phyloP scores from a whole-genome alignment of 1,140 invertebrate species.

The Cryptotermes secundus region DNA sequence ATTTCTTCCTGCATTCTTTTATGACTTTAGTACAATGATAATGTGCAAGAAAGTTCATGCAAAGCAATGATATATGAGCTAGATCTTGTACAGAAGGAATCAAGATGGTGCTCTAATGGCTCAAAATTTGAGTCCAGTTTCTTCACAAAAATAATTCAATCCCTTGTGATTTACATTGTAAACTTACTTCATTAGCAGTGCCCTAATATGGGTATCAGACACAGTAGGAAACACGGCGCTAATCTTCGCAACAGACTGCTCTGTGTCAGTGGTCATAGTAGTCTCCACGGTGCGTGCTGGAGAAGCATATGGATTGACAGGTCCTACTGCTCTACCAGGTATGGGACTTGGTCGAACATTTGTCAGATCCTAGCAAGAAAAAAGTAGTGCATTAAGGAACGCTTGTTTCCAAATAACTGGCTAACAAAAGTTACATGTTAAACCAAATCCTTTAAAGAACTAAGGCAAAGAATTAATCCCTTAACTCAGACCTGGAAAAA shows the following conservation, averaged over 20 bases:
- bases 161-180: constrained; percentile 8
- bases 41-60: too few relatives aligned
- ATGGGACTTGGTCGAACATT: constrained; percentile 48
- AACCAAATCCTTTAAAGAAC: not conserved
- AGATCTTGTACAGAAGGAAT: too few relatives aligned
- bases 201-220: constrained; percentile 81
- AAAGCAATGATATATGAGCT: too few relatives aligned
- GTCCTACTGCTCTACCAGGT: constrained; percentile 44
- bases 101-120: too few relatives aligned
- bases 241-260: constrained; percentile 76
- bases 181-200: constrained; percentile 84
- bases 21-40: too few relatives aligned
- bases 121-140: too few relatives aligned
- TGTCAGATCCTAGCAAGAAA: constrained; percentile 47
- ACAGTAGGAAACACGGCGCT: constrained; percentile 90
- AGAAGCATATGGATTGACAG: constrained; percentile 52
- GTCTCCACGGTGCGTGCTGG: constrained; percentile 62
- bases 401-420: not conserved
- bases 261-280: constrained; percentile 62
- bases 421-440: not conserved
- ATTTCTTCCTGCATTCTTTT: too few relatives aligned
- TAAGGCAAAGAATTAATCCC: not conserved
- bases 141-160: not conserved
- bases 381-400: not conserved
- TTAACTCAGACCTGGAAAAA: not conserved